Evolutionary conservation across 2,113 vertebrate species (phyloP).

Genomic region (Oreochromis tanganicae): DNA sequence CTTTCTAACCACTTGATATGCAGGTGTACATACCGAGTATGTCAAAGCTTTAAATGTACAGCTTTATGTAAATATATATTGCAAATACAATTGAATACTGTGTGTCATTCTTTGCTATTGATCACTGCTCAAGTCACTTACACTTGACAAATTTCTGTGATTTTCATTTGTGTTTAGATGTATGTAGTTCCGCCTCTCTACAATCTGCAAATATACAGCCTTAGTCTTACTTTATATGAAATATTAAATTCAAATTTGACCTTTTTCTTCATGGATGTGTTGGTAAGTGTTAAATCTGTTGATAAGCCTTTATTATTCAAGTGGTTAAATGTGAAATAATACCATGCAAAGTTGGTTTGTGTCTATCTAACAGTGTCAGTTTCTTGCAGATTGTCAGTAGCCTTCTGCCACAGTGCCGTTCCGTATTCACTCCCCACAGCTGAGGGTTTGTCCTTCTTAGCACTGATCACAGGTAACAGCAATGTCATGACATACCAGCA

Average conservation of each 20-base stretch:
- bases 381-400: slow-evolving; percentile 94
- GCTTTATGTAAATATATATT: slow-evolving; percentile 38
- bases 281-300: not conserved
- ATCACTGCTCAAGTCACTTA: not conserved
- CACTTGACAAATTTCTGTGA: not conserved
- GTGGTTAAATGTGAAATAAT: not conserved
- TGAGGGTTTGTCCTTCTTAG: slow-evolving; percentile 32
- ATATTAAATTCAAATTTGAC: not conserved
- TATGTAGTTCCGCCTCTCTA: not conserved
- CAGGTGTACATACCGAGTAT: slow-evolving; percentile 39
- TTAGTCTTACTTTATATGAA: not conserved
- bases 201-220: not conserved
- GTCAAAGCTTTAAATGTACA: slow-evolving; percentile 53
- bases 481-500: not conserved
- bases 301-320: not conserved
- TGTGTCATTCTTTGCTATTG: slow-evolving; percentile 1
- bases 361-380: slow-evolving; percentile 86
- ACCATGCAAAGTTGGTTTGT: slow-evolving; percentile 49
- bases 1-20: slow-evolving; percentile 46
- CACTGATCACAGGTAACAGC: slow-evolving; percentile 31
- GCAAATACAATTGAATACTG: slow-evolving; percentile 45
- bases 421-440: slow-evolving; percentile 77
- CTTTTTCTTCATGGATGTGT: not conserved
- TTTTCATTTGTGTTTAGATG: not conserved
- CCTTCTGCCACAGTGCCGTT: slow-evolving; percentile 86